Percentiles rank a stretch among this genome's conserved stretches.
These are phyloP conservation scores for Doryteuthis pealeii DNA, from an alignment of 1,140 invertebrate species.

Conservation along the genomic window DNA sequence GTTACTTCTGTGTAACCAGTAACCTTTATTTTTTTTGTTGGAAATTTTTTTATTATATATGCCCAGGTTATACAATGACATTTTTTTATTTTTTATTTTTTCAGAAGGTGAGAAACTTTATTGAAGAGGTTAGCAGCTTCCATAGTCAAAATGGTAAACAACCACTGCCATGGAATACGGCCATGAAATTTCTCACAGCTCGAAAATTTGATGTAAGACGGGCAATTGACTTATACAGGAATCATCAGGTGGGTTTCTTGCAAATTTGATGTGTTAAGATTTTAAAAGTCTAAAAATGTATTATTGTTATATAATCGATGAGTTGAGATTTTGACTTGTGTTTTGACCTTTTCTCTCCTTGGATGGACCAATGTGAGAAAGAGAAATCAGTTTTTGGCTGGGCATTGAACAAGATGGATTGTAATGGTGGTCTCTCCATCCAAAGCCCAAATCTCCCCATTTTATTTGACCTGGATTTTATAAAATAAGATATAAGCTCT, in stretches of 20 bases:
- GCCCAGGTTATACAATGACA: too few relatives aligned
- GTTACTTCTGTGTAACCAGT: background rate
- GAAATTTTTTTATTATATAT: too few relatives aligned
- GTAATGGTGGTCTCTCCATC: too few relatives aligned
- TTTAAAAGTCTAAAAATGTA: background rate
- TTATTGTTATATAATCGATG: background rate
- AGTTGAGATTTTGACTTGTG: background rate
- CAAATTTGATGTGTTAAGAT: conserved; percentile 7
- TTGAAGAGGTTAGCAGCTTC: conserved; percentile 46
- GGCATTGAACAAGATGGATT: too few relatives aligned
- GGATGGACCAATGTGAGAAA: too few relatives aligned
- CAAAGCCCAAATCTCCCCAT: too few relatives aligned
- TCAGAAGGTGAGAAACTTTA: conserved; percentile 48
- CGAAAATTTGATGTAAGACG: conserved; percentile 91
- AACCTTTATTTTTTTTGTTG: too few relatives aligned
- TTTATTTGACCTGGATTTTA: too few relatives aligned
- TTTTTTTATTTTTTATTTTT: conserved; percentile 19
- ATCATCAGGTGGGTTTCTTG: conserved; percentile 73
- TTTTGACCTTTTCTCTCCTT: background rate
- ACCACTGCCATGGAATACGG: conserved; percentile 60
- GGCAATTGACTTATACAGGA: conserved; percentile 83
- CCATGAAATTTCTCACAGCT: conserved; percentile 92
- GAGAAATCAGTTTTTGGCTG: too few relatives aligned
- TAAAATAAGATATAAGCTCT: too few relatives aligned
- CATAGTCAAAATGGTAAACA: conserved; percentile 29